Evolutionary conservation across 53 echinoderm and acorn worm genomes (phyloP).

Genomic region (Hippasteria phrygiana): DNA sequence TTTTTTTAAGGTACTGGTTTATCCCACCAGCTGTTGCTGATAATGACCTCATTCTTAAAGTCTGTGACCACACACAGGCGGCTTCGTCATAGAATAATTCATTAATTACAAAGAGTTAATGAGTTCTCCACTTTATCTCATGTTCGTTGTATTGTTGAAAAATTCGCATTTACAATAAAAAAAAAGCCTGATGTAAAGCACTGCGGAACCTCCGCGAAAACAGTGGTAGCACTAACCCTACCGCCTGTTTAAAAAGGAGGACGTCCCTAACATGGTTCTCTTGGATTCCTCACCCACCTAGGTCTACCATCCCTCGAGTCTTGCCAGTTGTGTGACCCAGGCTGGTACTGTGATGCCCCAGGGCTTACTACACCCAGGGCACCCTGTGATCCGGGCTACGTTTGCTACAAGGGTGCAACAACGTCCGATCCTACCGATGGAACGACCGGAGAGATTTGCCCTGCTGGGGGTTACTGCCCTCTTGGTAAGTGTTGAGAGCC

Average conservation of each 20-base stretch:
- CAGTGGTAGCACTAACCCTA: too few relatives aligned
- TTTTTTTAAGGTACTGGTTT: too few relatives aligned
- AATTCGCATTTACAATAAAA: too few relatives aligned
- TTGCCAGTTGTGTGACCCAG: conserved; percentile 93
- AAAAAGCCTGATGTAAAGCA: too few relatives aligned
- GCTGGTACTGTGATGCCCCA: conserved; percentile 98
- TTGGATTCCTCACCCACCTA: conserved; percentile 1
- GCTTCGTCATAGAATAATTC: too few relatives aligned
- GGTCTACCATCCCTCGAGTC: conserved; percentile 67
- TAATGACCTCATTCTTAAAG: too few relatives aligned
- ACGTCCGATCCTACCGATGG: conserved; percentile 94
- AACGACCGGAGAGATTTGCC: conserved; percentile 88
- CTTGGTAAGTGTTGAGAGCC: conserved; percentile 71
- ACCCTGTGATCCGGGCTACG: conserved; percentile 93
- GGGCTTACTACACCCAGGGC: conserved; percentile 88
- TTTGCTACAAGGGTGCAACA: conserved; percentile 94
- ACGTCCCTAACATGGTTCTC: not conserved
- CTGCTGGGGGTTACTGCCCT: conserved; percentile 96
- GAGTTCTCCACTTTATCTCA: too few relatives aligned
- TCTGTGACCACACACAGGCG: too few relatives aligned
- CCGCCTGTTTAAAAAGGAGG: not conserved
- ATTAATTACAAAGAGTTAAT: too few relatives aligned
- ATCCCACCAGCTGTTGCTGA: too few relatives aligned
- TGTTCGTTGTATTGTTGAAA: too few relatives aligned
- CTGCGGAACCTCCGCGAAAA: too few relatives aligned